A percentile compares a stretch with the other conserved stretches of the same genome.
Evolutionary conservation across 2,113 vertebrate species (phyloP).

Genomic region (Peromyscus leucopus): DNA sequence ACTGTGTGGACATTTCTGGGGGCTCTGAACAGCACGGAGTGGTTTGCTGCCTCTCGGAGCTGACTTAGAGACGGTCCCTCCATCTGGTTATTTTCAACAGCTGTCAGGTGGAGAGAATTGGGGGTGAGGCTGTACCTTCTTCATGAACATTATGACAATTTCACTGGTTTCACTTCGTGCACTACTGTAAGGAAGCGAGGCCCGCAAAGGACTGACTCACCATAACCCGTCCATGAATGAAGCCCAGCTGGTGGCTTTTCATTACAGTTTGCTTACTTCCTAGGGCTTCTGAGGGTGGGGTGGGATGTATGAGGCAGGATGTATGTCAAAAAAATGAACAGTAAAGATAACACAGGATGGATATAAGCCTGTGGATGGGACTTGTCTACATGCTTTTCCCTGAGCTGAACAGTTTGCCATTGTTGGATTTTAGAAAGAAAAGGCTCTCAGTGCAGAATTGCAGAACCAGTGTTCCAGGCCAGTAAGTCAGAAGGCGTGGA

Average conservation of each 20-base stretch:
- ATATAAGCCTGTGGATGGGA: fast-evolving
- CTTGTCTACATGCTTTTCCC: neutral
- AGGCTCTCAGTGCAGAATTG: neutral
- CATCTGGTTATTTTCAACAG: neutral
- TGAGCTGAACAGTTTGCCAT: neutral
- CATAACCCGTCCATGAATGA: fast-evolving
- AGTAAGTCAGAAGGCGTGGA: neutral
- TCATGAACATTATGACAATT: neutral
- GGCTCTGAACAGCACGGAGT: neutral
- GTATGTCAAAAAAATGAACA: neutral
- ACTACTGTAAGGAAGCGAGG: neutral
- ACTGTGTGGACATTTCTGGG: neutral
- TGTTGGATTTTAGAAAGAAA: neutral
- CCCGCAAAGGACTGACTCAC: neutral
- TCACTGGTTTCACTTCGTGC: neutral
- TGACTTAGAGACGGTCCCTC: neutral
- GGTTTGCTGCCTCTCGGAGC: neutral
- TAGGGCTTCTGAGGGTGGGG: neutral
- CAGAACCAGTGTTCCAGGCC: neutral
- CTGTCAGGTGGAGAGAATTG: neutral
- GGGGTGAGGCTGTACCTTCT: neutral
- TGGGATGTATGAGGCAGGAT: neutral
- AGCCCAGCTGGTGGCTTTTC: neutral
- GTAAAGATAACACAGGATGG: neutral
- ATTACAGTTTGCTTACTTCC: neutral